Base-by-base conservation (phyloP, 23 tunicate species). In the Ascidia mentula region DNA sequence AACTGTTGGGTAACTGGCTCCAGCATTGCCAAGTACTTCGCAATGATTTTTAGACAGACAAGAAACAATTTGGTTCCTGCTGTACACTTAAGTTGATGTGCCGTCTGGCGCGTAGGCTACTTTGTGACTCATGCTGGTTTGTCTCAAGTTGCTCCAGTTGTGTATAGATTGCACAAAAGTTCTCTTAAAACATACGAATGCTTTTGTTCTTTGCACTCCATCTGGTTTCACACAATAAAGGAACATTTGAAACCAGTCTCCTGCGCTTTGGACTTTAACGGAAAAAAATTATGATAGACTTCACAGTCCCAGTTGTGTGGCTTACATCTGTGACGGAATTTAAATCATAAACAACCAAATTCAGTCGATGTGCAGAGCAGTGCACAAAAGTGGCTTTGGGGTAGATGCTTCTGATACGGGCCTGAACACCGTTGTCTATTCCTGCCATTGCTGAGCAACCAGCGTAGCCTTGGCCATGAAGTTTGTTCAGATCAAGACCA, bases 401-500 rank as follows among this genome's bases (percentile, higher is more conserved):
- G 15, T 12, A 15, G 15, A 42, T 12, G 53, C 53, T 42, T 42
- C 15, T 12, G 15, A 42, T 42, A 9, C 15, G 12, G 12, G 53
- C 12, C 15, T 42, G 53, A 12, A 42, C 53, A 9, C 53, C 15
- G 15, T 73, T 73, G 6, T 34, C 77, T 32, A 30, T 32, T 8
- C 37, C 80, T 13, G 80, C 61, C 80, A 38, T 38, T 22, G 80
- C 24, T 7, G 60, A 76, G 80, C 61, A 76, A 28, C 61, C 80
- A 39, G 9, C 80, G 9, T 76, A 76, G 26, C 80, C 80, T 39
- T 38, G 60, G 61, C 80, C 80, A 39, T 32, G 31, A 35, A 38
- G 80, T 76, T 76, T 76, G 60, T 76, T 39, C 24, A 76, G 39
- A 76, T 76, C 39, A 37, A 76, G 24, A 40, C 61, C 80, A 26